These are phyloP conservation scores for Paraplagusia blochii DNA, from an alignment of 2,113 vertebrate species.

Conservation along the genomic window DNA sequence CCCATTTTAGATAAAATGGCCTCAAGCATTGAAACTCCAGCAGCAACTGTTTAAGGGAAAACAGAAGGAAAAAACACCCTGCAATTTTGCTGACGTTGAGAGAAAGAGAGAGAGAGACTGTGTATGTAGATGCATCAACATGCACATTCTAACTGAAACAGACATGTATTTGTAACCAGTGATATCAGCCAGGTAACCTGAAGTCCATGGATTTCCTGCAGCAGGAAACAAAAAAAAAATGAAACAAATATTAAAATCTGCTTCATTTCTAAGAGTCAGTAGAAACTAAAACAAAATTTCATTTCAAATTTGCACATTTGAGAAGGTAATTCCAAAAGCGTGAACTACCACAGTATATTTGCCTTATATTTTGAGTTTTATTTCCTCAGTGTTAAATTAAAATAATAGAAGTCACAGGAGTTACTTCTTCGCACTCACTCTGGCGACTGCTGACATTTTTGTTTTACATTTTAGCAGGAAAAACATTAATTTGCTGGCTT, in stretches of 20 bases:
- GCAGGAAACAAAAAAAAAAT: conserved; percentile 46
- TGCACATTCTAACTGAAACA: conserved; percentile 1
- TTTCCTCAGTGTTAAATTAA: too few relatives aligned
- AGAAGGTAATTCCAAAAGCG: not conserved
- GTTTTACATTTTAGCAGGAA: too few relatives aligned
- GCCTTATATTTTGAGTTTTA: too few relatives aligned
- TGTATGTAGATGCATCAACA: not conserved
- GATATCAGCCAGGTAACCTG: too few relatives aligned
- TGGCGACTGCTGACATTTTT: too few relatives aligned
- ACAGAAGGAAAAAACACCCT: conserved; percentile 66
- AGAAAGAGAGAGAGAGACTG: conserved; percentile 14
- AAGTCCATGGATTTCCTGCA: conserved; percentile 45
- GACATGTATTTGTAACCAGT: not conserved
- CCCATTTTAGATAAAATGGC: conserved; percentile 75
- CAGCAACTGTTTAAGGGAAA: conserved; percentile 62
- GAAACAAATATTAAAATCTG: conserved; percentile 22
- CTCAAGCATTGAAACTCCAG: conserved; percentile 72
- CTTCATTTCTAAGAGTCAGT: not conserved
- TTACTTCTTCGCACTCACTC: too few relatives aligned
- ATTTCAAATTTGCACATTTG: not conserved
- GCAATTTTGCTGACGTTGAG: conserved; percentile 47
- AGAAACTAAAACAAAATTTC: not conserved
- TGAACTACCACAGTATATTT: too few relatives aligned
- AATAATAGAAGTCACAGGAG: too few relatives aligned
- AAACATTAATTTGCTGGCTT: too few relatives aligned